Conservation (phyloP, 1,140 invertebrate genomes). For the Panulirus ornatus region DNA sequence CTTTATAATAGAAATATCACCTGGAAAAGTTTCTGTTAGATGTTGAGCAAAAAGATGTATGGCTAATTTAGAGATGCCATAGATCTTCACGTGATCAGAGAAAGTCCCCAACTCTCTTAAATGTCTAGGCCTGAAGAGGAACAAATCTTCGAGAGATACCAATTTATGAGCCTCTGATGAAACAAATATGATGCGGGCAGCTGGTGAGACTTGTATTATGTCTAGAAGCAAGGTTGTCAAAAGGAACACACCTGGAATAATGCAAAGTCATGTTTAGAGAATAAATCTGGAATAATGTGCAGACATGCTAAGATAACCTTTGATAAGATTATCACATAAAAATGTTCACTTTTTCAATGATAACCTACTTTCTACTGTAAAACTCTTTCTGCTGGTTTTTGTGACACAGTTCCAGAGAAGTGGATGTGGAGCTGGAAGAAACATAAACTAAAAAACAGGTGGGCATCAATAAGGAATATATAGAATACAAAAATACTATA, state of each 20-base stretch:
- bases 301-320: no score
- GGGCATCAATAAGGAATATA: no score
- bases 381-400: no score
- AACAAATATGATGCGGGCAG: slow-evolving; percentile 17
- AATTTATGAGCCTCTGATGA: slow-evolving; percentile 38
- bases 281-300: no score
- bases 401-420: no score
- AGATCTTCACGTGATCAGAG: slow-evolving; percentile 40
- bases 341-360: no score
- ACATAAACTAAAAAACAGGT: no score
- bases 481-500: no score
- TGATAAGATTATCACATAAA: no score
- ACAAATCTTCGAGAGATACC: background rate
- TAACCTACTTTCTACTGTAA: no score
- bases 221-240: slow-evolving; percentile 3
- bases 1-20: background rate
- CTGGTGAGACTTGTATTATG: background rate
- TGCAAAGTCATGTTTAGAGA: background rate
- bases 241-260: slow-evolving; percentile 46
- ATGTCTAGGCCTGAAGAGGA: background rate
- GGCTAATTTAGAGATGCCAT: slow-evolving; percentile 51
- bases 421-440: no score
- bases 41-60: slow-evolving; percentile 42
- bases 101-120: background rate
- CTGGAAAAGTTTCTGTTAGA: background rate